phyloP scores from a whole-genome alignment of 2,797 vertebrate species.

The Centroberyx gerrardi region DNA sequence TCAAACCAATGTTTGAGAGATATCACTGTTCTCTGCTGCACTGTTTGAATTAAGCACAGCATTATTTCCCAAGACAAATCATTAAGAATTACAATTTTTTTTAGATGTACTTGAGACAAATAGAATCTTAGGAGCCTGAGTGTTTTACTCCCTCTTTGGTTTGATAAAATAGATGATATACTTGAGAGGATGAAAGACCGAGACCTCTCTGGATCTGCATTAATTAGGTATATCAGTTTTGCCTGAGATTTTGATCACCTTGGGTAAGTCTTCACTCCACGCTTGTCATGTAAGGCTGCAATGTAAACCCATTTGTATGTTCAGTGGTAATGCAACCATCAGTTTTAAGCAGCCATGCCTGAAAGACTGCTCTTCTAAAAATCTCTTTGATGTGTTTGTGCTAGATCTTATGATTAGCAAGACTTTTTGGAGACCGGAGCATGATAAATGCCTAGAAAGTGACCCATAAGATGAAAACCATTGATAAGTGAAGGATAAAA shows the following conservation, averaged over 20 bases:
- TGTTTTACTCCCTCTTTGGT: conserved; percentile 55
- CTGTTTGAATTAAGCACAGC: conserved; percentile 58
- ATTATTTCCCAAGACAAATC: conserved; percentile 69
- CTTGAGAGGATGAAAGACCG: conserved; percentile 74
- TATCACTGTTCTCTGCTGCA: conserved; percentile 50
- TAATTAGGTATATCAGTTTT: conserved; percentile 67
- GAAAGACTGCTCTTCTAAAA: conserved; percentile 49
- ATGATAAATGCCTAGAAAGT: conserved; percentile 72
- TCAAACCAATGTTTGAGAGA: conserved; percentile 58
- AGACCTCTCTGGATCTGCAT: conserved; percentile 58
- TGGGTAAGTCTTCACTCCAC: conserved; percentile 45
- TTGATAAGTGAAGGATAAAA: conserved; percentile 62
- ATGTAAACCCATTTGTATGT: conserved; percentile 62
- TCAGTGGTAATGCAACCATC: conserved; percentile 27
- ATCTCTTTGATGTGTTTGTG: conserved; percentile 63
- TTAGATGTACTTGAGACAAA: conserved; percentile 72
- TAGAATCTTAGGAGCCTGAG: conserved; percentile 60
- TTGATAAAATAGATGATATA: conserved; percentile 66
- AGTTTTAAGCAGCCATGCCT: conserved; percentile 46
- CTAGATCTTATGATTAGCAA: conserved; percentile 53
- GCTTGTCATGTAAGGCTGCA: conserved; percentile 57
- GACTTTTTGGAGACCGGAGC: conserved; percentile 70
- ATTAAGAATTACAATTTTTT: conserved; percentile 63
- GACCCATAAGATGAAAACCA: conserved; percentile 67
- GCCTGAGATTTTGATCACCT: conserved; percentile 56